Conservation (phyloP, 2,113 vertebrate species). For the Prolemur simus region DNA sequence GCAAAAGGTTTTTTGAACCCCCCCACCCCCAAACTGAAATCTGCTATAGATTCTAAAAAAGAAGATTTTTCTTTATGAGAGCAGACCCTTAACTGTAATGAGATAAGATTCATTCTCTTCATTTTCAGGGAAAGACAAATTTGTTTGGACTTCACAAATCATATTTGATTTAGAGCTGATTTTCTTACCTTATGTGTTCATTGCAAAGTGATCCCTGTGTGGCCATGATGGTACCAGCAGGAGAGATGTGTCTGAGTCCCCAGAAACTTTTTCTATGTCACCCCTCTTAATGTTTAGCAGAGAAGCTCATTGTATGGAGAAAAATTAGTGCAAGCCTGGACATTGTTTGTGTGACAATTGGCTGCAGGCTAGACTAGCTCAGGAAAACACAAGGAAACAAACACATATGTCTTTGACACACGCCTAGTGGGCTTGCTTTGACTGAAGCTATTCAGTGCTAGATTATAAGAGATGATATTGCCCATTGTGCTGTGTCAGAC, state of each 20-base stretch:
- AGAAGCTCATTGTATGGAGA: background rate
- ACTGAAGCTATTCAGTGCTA: background rate
- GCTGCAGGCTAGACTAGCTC: background rate
- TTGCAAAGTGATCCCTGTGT: background rate
- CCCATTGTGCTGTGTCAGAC: background rate
- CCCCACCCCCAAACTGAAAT: background rate
- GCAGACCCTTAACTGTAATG: background rate
- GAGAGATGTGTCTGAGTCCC: background rate
- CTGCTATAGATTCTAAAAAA: background rate
- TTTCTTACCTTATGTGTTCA: background rate
- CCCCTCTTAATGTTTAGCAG: background rate
- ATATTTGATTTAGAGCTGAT: background rate
- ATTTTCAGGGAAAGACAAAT: background rate
- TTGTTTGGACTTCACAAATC: background rate
- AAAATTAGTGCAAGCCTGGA: background rate
- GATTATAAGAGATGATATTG: background rate
- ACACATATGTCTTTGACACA: background rate
- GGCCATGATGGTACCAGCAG: too few species aligned
- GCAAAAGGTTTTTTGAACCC: background rate
- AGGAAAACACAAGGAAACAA: background rate
- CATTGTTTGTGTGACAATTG: background rate
- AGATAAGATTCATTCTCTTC: background rate
- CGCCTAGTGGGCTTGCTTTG: background rate
- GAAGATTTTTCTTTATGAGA: slow-evolving; percentile 9
- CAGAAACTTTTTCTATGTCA: background rate